phyloP scores from a whole-genome alignment of 2,888 invertebrate genomes.

The Synergus japonicus region DNA sequence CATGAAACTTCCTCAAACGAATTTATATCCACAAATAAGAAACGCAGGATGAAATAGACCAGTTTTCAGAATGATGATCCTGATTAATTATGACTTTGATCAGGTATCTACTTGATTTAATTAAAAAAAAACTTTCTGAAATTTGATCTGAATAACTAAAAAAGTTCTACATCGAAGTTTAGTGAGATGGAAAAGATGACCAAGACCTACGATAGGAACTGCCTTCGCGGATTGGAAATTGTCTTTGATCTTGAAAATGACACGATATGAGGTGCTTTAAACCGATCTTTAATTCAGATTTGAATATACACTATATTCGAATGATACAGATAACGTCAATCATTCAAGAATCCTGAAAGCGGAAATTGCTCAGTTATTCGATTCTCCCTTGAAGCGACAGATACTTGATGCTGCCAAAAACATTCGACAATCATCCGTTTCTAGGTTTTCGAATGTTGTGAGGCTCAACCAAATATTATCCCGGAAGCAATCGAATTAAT shows the following conservation, averaged over 20 bases:
- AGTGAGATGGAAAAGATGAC: too few species aligned
- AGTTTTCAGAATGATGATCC: not conserved
- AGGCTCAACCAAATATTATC: slow-evolving; percentile 15
- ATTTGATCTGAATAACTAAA: not conserved
- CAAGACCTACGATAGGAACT: not conserved
- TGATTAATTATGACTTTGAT: not conserved
- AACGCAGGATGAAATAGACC: not conserved
- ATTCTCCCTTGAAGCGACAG: not conserved
- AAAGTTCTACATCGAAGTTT: too few species aligned
- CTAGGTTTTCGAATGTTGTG: not conserved
- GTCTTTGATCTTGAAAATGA: not conserved
- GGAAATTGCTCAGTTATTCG: slow-evolving; percentile 2
- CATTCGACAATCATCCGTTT: slow-evolving; percentile 8
- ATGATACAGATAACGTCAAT: not conserved
- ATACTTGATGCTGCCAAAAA: not conserved
- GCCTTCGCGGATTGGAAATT: not conserved
- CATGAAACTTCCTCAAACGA: not conserved
- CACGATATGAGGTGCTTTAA: not conserved
- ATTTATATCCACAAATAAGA: too few species aligned
- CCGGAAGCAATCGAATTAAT: slow-evolving; percentile 14
- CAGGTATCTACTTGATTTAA: not conserved
- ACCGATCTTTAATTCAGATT: not conserved
- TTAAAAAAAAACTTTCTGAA: not conserved
- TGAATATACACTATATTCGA: not conserved
- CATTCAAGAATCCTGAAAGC: not conserved